Evolutionary conservation across 2,888 invertebrate genomes (phyloP), one percentile per base, ranked within the genome.

Genomic region (Lycia hirtaria): DNA sequence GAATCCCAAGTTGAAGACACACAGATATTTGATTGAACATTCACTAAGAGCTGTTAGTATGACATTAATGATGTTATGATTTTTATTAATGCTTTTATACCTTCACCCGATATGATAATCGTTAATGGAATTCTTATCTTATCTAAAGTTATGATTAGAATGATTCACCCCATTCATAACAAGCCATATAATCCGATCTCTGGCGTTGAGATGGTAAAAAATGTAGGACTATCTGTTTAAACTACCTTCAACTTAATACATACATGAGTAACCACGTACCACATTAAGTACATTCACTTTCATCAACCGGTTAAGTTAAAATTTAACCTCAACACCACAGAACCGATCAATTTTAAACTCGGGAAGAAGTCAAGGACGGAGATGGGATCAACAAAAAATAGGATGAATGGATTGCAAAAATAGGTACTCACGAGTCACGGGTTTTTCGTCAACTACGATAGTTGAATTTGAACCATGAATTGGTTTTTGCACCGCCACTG

Each of bases 1-100:
- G 88, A 86, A 85, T 85, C 89, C 89, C 83, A 86, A 81, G 68
- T 88, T 92, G 90, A 89, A 91, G 92, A 92, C 90, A 90, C 92
- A 92, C 92, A 92, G 92, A 92, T 84, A 72, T 68, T n/a, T 69
- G 67, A 78, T 80, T 72, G 69, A 80, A 83, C 82, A 82, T 81
- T 83, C 75, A 83, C 75, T 78, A 72, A 78, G 74, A 76, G 77
- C 74, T 71, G 78, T 80, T 81, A 81, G 81, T 85, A 76, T 80
- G 80, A 56, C 44, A 62, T 56, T 80, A 73, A 64, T 64, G 67
- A 72, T 67, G 65, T 49, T 63, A 78, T 79, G 76, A 68, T 57
- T 75, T 73, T 86, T 81, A 88, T 76, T 83, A 65, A 75, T 77
- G 73, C 55, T 49, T 72, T 67, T 71, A 78, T 72, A 71, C 72